A percentile compares a stretch with the other conserved stretches of the same genome.
Conservation (phyloP, 2,113 vertebrate species). For the Amphilophus citrinellus region DNA sequence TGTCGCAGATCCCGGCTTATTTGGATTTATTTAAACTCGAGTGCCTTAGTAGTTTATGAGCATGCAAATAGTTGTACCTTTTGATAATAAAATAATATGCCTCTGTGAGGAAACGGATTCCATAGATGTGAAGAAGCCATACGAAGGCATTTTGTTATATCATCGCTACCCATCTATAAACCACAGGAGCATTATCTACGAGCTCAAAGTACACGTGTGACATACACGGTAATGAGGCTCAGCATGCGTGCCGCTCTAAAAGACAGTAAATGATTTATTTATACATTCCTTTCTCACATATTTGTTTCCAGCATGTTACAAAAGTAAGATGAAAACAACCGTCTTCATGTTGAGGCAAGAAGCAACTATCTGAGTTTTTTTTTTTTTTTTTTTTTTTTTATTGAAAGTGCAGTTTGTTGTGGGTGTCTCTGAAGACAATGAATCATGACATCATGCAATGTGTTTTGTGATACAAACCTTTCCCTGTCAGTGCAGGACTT, state of each 20-base stretch:
- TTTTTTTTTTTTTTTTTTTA: conserved; percentile 53
- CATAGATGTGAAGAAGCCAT: conserved; percentile 33
- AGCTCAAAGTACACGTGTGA: conserved; percentile 69
- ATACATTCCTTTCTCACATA: conserved; percentile 69
- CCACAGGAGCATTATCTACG: conserved; percentile 59
- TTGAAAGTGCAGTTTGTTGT: conserved; percentile 68
- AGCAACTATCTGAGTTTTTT: conserved; percentile 59
- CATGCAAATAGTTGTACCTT: conserved; percentile 4
- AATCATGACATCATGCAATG: conserved; percentile 72
- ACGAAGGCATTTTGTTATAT: conserved; percentile 54
- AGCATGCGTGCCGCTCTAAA: conserved; percentile 58
- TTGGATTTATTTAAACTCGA: not conserved
- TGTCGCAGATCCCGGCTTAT: not conserved
- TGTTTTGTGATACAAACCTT: conserved; percentile 75
- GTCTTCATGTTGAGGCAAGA: conserved; percentile 62
- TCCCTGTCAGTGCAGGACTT: conserved; percentile 65
- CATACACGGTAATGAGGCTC: conserved; percentile 70
- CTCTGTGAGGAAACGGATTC: conserved; percentile 20
- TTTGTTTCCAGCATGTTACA: conserved; percentile 71
- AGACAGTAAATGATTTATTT: conserved; percentile 77
- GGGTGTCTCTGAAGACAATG: conserved; percentile 74
- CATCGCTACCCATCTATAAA: conserved; percentile 63
- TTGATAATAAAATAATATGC: conserved; percentile 19
- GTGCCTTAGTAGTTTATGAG: not conserved
- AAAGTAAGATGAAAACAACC: conserved; percentile 72